These are phyloP conservation scores for Micropterix aruncella DNA, from an alignment of 2,888 invertebrate species.

Conservation along the genomic window DNA sequence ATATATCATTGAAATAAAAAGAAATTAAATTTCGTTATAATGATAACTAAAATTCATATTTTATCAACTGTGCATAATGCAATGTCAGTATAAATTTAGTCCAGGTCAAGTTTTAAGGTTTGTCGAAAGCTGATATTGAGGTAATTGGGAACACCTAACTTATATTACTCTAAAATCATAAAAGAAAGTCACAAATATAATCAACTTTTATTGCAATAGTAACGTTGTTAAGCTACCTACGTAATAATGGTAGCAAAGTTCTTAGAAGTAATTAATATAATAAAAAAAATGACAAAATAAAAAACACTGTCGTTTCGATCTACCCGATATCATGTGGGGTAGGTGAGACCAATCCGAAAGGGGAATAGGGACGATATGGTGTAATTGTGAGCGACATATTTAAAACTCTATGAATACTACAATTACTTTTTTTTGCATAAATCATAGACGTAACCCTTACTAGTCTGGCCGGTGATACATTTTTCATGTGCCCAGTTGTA, in stretches of 20 bases:
- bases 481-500: not conserved
- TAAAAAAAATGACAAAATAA: conserved; percentile 3
- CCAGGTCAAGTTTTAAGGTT: too few relatives aligned
- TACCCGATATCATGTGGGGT: conserved; percentile 8
- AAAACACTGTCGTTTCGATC: conserved; percentile 6
- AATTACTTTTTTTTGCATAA: conserved; percentile 1
- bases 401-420: not conserved
- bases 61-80: too few relatives aligned
- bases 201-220: too few relatives aligned
- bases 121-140: too few relatives aligned
- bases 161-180: too few relatives aligned
- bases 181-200: too few relatives aligned
- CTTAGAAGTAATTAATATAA: conserved; percentile 1
- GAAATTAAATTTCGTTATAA: too few relatives aligned
- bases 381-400: conserved; percentile 5
- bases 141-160: too few relatives aligned
- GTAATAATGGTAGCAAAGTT: not conserved
- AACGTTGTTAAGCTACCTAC: not conserved
- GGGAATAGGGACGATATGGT: conserved; percentile 7
- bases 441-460: conserved; percentile 4
- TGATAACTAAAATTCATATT: too few relatives aligned
- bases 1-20: too few relatives aligned
- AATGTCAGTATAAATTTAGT: too few relatives aligned
- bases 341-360: conserved; percentile 6
- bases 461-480: not conserved